Evolutionary conservation across 2,888 invertebrate species (phyloP).

Genomic region (Bellardia pandia): DNA sequence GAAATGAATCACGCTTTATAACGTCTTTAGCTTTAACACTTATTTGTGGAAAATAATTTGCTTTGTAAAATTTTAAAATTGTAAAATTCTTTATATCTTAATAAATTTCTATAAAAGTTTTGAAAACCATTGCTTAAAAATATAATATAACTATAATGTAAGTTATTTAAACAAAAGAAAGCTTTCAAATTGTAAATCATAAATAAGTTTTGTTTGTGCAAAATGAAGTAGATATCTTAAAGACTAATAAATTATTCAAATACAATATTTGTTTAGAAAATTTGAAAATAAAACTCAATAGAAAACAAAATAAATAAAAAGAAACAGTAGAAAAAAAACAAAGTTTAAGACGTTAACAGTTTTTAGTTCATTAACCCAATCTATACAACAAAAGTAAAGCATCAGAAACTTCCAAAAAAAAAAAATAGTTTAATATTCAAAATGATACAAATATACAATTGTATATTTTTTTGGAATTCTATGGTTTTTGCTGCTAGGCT

Average conservation of each 20-base stretch:
- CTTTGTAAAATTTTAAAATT: background rate
- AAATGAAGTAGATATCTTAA: too few relatives aligned
- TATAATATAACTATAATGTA: too few relatives aligned
- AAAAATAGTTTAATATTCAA: constrained; percentile 34
- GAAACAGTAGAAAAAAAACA: background rate
- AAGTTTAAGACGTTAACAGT: constrained; percentile 40
- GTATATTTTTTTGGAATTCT: constrained; percentile 6
- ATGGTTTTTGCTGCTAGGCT: constrained; percentile 45
- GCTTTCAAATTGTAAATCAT: constrained; percentile 22
- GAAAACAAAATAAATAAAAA: background rate
- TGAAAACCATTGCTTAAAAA: too few relatives aligned
- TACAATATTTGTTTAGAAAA: background rate
- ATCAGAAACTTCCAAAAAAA: constrained; percentile 1
- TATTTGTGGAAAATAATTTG: constrained; percentile 17
- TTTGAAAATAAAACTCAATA: background rate
- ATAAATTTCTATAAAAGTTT: too few relatives aligned
- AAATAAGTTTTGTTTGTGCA: background rate
- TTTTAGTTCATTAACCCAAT: constrained; percentile 69
- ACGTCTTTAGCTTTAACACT: background rate
- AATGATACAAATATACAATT: constrained; percentile 46
- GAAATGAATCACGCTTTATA: too few relatives aligned
- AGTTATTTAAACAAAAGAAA: background rate
- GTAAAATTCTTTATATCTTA: constrained; percentile 7
- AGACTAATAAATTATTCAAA: too few relatives aligned
- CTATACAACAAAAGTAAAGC: background rate